Evolutionary conservation across 2,113 vertebrate genomes (phyloP), one percentile per base, ranked within the genome.

Genomic region (Phainopepla nitens): DNA sequence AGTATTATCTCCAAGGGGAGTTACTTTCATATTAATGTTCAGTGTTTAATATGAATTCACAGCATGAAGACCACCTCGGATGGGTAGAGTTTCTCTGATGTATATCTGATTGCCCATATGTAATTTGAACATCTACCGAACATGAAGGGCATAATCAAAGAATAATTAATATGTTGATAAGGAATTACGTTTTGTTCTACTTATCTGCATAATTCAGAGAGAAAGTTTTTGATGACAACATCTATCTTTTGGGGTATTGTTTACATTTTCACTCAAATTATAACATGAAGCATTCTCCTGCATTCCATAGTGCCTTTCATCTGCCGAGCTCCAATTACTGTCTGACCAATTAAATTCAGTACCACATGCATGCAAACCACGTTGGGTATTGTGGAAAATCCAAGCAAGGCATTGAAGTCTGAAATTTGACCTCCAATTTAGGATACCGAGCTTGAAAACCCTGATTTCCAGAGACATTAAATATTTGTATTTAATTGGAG

Each of bases 301-400:
- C 93, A 93, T 96, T 93, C 95, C 95, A 82, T 23, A 47, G 42
- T 35, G 54, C 82, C 78, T 95, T 97, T 96, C 93, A 93, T 97
- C 92, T 92, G 58, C 90, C 0, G 2, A 92, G 36, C 68, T 88
- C 51, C 64, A 77, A 31, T 90, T 94, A 83, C 82, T 86, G 58
- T 47, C 73, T 83, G 92, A 83, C 90, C 90, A 86, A 86, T 94
- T 96, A 94, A 81, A 44, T 90, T 65, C 62, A 89, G 82, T 64
- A 77, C 76, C 3, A 9, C 85, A 95, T 71, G 77, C 88, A 83
- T 86, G 42, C 47, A 94, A 96, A 80, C 75, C 62, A 64, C 6
- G 0, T 44, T 70, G 79, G 28, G 39, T 88, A 69, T 70, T 87
- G 65, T 91, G 91, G 68, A 81, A 83, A 94, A 95, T 84, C 29